Conservation (phyloP, 2,888 invertebrate species). For the Myopa testacea region DNA sequence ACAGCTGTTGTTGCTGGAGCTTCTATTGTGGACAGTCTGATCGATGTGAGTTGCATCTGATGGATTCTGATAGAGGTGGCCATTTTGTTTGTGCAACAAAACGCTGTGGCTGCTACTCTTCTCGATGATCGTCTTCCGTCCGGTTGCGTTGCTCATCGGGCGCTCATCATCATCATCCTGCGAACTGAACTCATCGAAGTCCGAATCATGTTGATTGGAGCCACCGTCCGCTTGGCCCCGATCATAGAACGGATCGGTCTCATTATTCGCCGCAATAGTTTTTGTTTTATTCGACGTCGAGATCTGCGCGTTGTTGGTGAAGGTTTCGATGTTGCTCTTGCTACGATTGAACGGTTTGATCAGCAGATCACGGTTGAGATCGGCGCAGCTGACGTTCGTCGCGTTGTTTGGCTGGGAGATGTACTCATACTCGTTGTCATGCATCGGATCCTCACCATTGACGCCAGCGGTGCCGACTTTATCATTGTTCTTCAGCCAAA, state of each 20-base stretch:
- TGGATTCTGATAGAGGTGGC: constrained; percentile 36
- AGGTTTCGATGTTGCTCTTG: constrained; percentile 66
- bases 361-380: constrained; percentile 58
- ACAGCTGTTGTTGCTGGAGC: constrained; percentile 12
- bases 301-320: constrained; percentile 60
- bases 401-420: constrained; percentile 49
- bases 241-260: constrained; percentile 60
- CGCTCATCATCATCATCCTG: constrained; percentile 73
- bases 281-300: constrained; percentile 51
- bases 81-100: constrained; percentile 16
- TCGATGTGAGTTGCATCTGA: constrained; percentile 1
- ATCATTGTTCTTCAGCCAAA: constrained; percentile 68
- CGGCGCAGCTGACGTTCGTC: constrained; percentile 59
- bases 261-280: constrained; percentile 50
- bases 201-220: constrained; percentile 88
- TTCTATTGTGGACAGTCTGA: neutral
- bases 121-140: constrained; percentile 47
- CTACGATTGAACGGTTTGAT: constrained; percentile 64
- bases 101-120: constrained; percentile 39
- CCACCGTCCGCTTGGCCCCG: constrained; percentile 77
- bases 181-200: constrained; percentile 87
- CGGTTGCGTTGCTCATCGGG: neutral
- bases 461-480: constrained; percentile 50
- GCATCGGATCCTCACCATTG: constrained; percentile 35
- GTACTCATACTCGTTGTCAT: constrained; percentile 49